phyloP scores from a whole-genome alignment of 1,140 invertebrate genomes.

The Trichomalopsis sarcophagae region DNA sequence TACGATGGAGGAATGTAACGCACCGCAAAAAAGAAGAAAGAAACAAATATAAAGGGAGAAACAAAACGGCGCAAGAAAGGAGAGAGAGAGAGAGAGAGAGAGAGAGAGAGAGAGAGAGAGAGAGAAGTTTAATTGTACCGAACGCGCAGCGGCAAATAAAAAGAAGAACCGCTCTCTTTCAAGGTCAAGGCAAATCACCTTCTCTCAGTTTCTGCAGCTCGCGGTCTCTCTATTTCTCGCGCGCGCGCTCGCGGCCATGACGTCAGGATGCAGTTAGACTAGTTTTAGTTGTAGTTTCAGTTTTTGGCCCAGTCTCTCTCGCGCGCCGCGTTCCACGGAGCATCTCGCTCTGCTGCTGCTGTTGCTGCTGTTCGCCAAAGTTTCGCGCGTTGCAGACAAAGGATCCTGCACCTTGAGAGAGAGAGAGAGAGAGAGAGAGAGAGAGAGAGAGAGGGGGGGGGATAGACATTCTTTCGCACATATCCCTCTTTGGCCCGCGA shows the following conservation, averaged over 20 bases:
- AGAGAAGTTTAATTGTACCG: conserved; percentile 66
- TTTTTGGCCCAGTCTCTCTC: conserved; percentile 24
- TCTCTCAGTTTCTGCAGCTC: conserved; percentile 18
- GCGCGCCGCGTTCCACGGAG: too few species aligned
- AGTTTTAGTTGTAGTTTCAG: conserved; percentile 66
- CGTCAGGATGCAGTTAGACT: conserved; percentile 70
- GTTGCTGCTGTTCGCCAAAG: too few species aligned
- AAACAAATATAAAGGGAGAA: background rate
- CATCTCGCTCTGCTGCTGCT: too few species aligned
- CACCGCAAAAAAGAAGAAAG: background rate
- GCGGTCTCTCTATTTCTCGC: background rate
- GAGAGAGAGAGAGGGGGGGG: too few species aligned
- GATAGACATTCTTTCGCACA: too few species aligned
- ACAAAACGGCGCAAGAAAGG: background rate
- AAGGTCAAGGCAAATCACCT: conserved; percentile 72
- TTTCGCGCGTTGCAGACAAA: too few species aligned
- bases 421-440: too few species aligned
- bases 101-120: conserved; percentile 40
- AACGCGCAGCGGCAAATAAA: conserved; percentile 64
- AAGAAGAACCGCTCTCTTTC: conserved; percentile 63
- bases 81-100: background rate
- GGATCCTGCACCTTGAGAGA: too few species aligned
- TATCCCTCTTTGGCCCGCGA: too few species aligned
- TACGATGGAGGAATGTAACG: too few species aligned
- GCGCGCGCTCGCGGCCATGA: conserved; percentile 63